Conservation (phyloP, 2,888 invertebrate species). For the Temnothorax ravouxi region DNA sequence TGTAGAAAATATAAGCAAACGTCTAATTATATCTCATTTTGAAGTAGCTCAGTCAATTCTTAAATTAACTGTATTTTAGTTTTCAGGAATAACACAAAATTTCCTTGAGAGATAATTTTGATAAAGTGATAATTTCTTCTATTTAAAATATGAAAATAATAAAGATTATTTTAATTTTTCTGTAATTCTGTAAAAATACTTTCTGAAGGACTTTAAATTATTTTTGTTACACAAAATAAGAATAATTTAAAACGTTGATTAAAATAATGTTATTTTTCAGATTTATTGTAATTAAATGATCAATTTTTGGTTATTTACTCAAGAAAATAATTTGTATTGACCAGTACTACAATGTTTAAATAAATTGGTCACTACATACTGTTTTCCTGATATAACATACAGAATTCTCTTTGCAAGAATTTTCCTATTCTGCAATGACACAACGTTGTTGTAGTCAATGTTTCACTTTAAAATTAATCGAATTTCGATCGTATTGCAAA, state of each 20-base stretch:
- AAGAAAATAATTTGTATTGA: not conserved
- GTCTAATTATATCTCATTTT: conserved; percentile 12
- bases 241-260: not conserved
- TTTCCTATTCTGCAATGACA: not conserved
- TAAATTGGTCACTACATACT: not conserved
- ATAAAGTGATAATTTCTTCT: not conserved
- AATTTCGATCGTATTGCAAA: not conserved
- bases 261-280: not conserved
- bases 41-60: not conserved
- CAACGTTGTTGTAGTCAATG: not conserved
- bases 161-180: not conserved
- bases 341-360: not conserved
- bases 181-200: no score
- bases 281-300: not conserved
- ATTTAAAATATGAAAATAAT: not conserved
- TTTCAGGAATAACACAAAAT: not conserved
- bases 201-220: not conserved
- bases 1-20: not conserved
- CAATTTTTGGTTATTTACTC: not conserved
- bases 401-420: not conserved
- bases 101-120: not conserved
- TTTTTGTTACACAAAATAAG: not conserved
- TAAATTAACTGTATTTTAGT: conserved; percentile 1
- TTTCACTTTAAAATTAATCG: conserved; percentile 25
- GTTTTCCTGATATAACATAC: not conserved